phyloP scores from a whole-genome alignment of 2,888 invertebrate species.

The Chrysolina americana region DNA sequence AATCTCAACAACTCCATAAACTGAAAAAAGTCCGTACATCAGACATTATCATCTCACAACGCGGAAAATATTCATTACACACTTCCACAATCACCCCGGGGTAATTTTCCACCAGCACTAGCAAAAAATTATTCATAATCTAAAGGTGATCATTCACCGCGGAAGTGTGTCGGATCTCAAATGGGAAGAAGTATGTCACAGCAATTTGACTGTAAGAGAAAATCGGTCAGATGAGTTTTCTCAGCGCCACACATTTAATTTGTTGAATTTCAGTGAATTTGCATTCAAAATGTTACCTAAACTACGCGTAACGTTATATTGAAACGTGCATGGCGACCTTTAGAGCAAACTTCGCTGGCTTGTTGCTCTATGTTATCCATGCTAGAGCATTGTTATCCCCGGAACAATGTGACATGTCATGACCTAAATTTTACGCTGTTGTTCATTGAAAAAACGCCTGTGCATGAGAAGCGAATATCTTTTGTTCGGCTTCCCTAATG shows the following conservation, averaged over 20 bases:
- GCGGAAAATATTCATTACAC: conserved; percentile 5
- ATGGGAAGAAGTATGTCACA: no score
- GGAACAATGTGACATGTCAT: conserved; percentile 21
- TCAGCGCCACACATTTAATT: no score
- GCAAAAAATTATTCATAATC: not conserved
- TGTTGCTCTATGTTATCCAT: conserved; percentile 18
- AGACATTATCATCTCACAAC: conserved; percentile 4
- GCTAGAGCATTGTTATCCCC: conserved; percentile 15
- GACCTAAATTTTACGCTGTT: conserved; percentile 25
- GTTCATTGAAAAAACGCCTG: conserved; percentile 10
- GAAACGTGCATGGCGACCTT: not conserved
- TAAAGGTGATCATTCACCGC: not conserved
- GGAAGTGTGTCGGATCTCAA: no score
- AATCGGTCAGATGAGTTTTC: no score
- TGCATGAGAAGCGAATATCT: conserved; percentile 9
- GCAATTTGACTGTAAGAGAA: no score
- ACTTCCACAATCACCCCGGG: not conserved
- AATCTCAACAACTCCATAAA: not conserved
- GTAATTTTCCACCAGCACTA: conserved; percentile 8
- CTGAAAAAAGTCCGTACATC: not conserved
- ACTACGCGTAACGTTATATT: not conserved
- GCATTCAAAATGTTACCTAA: no score
- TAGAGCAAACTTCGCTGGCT: not conserved
- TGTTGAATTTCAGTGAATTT: no score
- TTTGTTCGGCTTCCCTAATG: conserved; percentile 21